Percentiles rank a stretch among this genome's conserved stretches.
Conservation (phyloP, 2,888 invertebrate genomes). For the Acleris sparsana region DNA sequence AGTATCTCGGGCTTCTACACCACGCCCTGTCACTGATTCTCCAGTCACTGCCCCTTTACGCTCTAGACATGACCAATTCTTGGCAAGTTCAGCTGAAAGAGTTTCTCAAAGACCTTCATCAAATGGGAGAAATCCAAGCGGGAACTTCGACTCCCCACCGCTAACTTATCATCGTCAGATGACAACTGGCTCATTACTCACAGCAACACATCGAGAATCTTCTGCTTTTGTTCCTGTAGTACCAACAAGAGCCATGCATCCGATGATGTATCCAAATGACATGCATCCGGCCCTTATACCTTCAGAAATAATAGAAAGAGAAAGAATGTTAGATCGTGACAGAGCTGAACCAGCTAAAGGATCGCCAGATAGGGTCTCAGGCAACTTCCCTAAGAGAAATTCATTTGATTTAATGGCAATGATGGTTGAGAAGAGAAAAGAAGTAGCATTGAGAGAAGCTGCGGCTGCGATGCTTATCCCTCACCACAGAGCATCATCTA, state of each 20-base stretch:
- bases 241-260: slow-evolving; percentile 89
- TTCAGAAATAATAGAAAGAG: slow-evolving; percentile 83
- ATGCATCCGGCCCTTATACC: slow-evolving; percentile 87
- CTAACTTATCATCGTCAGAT: slow-evolving; percentile 87
- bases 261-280: slow-evolving; percentile 88
- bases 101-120: slow-evolving; percentile 76
- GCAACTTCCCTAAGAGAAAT: slow-evolving; percentile 73
- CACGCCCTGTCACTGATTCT: slow-evolving; percentile 76
- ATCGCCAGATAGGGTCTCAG: slow-evolving; percentile 73
- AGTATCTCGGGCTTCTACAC: slow-evolving; percentile 78
- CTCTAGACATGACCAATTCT: slow-evolving; percentile 85
- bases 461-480: slow-evolving; percentile 88
- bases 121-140: slow-evolving; percentile 76
- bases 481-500: slow-evolving; percentile 78
- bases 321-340: slow-evolving; percentile 78
- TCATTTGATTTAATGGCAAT: slow-evolving; percentile 93
- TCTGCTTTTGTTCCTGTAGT: slow-evolving; percentile 95
- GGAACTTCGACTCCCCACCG: slow-evolving; percentile 85
- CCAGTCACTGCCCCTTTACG: slow-evolving; percentile 71
- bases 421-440: slow-evolving; percentile 95
- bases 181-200: slow-evolving; percentile 74
- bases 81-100: slow-evolving; percentile 81
- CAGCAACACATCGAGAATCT: slow-evolving; percentile 87
- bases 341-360: slow-evolving; percentile 77
- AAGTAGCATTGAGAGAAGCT: slow-evolving; percentile 89